Conservation (phyloP, 1,140 invertebrate genomes). For the Leguminivora glycinivorella region DNA sequence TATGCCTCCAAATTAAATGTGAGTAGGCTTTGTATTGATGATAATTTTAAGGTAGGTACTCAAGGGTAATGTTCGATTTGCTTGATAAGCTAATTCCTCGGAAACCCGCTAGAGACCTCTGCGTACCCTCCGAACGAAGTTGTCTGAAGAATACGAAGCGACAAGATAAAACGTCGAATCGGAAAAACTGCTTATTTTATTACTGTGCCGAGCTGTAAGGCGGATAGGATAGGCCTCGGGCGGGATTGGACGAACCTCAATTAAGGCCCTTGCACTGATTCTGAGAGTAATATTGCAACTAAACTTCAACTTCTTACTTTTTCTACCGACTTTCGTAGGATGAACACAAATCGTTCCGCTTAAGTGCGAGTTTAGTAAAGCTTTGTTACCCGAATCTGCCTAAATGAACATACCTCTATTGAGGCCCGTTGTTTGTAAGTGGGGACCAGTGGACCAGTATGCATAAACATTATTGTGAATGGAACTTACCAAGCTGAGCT, state of each 20-base stretch:
- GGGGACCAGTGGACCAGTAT: neutral
- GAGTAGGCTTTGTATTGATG: too few species aligned
- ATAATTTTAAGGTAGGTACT: neutral
- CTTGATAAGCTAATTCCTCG: conserved; percentile 41
- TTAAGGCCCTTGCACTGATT: conserved; percentile 44
- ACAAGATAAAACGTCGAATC: conserved; percentile 71
- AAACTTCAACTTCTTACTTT: conserved; percentile 13
- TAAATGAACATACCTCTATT: neutral
- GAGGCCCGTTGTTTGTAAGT: neutral
- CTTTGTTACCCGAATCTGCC: neutral
- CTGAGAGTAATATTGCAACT: conserved; percentile 1
- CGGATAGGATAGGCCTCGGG: conserved; percentile 57
- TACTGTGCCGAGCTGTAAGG: conserved; percentile 57
- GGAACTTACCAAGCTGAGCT: neutral
- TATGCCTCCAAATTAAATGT: too few species aligned
- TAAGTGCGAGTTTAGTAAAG: neutral
- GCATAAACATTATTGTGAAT: neutral
- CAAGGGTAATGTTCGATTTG: conserved; percentile 12
- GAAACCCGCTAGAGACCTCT: conserved; percentile 54
- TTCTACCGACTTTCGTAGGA: neutral
- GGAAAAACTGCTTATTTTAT: conserved; percentile 78
- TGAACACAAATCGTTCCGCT: neutral
- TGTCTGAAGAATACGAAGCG: conserved; percentile 69
- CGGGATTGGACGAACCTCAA: conserved; percentile 62
- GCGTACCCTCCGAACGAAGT: conserved; percentile 61